phyloP scores from a whole-genome alignment of 2,113 vertebrate genomes.

The Poeciliopsis prolifica region DNA sequence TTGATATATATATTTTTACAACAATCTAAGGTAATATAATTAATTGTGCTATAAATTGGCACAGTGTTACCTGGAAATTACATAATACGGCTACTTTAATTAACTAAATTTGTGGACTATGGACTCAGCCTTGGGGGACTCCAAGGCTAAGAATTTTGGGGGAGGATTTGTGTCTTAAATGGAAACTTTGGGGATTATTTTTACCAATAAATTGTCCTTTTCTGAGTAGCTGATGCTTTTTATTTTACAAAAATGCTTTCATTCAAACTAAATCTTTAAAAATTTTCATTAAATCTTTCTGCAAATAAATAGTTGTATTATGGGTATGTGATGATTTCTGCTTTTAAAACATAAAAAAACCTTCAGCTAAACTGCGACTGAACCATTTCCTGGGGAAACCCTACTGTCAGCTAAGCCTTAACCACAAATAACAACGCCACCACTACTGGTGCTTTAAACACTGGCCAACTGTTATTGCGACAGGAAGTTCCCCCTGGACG shows the following conservation, averaged over 20 bases:
- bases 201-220: no score
- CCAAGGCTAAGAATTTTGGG: no score
- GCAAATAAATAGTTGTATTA: not conserved
- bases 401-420: not conserved
- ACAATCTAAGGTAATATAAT: no score
- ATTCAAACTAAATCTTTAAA: not conserved
- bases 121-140: no score
- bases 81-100: no score
- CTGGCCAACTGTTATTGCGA: not conserved
- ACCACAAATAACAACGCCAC: conserved; percentile 9
- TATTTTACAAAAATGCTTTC: not conserved
- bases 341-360: not conserved
- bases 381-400: conserved; percentile 14
- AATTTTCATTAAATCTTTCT: not conserved
- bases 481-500: not conserved
- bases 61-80: no score
- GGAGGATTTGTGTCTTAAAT: no score
- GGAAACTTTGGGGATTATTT: no score
- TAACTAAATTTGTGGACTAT: no score
- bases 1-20: no score
- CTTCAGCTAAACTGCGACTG: not conserved
- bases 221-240: no score
- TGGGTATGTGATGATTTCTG: not conserved
- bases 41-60: no score
- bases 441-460: not conserved